Evolutionary conservation across 2,888 invertebrate species (phyloP).

Genomic region (Orthonevra nobilis): DNA sequence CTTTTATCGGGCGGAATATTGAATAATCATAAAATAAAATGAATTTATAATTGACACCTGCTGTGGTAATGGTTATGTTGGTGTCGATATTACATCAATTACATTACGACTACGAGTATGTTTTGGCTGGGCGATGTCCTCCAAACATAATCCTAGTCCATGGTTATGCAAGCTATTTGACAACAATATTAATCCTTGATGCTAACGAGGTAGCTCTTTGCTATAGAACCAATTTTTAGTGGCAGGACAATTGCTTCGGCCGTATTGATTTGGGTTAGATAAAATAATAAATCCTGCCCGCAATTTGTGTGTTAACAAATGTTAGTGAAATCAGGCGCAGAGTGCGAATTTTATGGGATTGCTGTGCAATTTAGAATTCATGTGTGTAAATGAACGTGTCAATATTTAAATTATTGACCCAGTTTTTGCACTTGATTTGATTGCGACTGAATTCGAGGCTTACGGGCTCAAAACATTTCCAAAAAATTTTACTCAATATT

Average conservation of each 20-base stretch:
- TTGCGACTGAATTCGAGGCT: background rate
- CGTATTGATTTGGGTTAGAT: conserved; percentile 62
- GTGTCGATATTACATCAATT: conserved; percentile 31
- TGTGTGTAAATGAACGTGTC: background rate
- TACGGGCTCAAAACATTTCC: too few species aligned
- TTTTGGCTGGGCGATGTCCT: too few species aligned
- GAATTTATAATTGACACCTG: conserved; percentile 70
- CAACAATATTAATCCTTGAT: conserved; percentile 31
- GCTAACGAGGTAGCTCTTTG: conserved; percentile 18
- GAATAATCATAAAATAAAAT: conserved; percentile 67
- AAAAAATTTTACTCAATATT: too few species aligned
- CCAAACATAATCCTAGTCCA: too few species aligned
- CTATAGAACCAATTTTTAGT: conserved; percentile 5
- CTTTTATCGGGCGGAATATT: too few species aligned
- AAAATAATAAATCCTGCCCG: conserved; percentile 67
- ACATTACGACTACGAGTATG: too few species aligned
- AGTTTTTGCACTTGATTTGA: background rate
- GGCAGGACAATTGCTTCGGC: conserved; percentile 41
- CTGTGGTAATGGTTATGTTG: conserved; percentile 39
- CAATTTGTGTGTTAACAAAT: conserved; percentile 64
- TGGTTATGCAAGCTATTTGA: conserved; percentile 13
- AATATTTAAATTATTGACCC: conserved; percentile 14
- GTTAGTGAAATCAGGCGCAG: conserved; percentile 51
- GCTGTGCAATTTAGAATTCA: conserved; percentile 38
- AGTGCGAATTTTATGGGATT: conserved; percentile 28